Base-by-base conservation (phyloP, 2,888 invertebrate species). In the Lycophotia porphyrea region DNA sequence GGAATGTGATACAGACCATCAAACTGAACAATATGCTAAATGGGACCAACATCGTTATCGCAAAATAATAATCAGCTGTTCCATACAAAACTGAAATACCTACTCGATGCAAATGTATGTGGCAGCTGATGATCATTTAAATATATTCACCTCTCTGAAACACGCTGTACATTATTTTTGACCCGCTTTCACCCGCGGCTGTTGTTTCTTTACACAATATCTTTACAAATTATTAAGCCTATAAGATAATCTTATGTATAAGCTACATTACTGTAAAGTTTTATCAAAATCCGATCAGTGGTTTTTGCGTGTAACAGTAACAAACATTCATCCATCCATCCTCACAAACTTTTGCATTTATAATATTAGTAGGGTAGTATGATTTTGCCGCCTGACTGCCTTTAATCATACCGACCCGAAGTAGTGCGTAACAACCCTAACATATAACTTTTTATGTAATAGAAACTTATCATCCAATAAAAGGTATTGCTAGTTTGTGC, bases 401-500 rank as follows among this genome's bases (percentile, higher is more conserved):
- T 63, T n/a, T 39, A 34, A n/a, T 63, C n/a, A 63, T 63, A 18
- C n/a, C 39, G n/a, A 63, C 3, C 39, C 63, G n/a, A 39, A 39
- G 36, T 15, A 63, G 36, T 21, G 34, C 5, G 61, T 36, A 13
- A 2, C 36, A 61, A 36, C 36, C 61, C 36, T 61, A 61, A 61
- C 55, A 67, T 7, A 58, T 49, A 61, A 73, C 52, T 61, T 75
- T 73, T 74, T 73, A 58, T 55, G 81, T 76, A 76, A 81, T 71
- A 61, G 60, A 80, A 75, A 83, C 75, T 75, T 77, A 72, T 80
- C 61, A 78, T 80, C 74, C 68, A 78, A 82, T 74, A 86, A 74
- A 81, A 74, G n/a, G 55, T 79, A 83, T 84, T 74, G 76, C 69
- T 72, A 73, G 78, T 79, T 76, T 79, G 74, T 47, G 49, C 66